Evolutionary conservation across 2,113 vertebrate species (phyloP).

Genomic region (Silurus glanis): DNA sequence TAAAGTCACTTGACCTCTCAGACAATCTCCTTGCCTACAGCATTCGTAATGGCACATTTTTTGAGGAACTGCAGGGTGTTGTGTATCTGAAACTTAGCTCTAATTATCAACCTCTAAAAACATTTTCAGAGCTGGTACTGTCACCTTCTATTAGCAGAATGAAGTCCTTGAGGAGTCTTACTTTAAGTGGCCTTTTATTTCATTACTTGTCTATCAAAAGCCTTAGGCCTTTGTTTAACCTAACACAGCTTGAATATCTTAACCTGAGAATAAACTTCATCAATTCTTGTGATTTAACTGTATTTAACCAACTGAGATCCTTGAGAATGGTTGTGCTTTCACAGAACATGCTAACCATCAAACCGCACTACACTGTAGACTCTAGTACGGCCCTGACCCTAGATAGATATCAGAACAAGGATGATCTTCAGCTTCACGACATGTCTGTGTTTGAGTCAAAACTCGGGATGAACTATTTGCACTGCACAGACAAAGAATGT

Average conservation of each 20-base stretch:
- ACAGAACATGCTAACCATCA: constrained; percentile 73
- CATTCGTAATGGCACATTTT: constrained; percentile 74
- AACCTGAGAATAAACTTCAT: constrained; percentile 78
- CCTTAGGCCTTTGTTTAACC: constrained; percentile 60
- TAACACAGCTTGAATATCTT: constrained; percentile 62
- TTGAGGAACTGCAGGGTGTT: constrained; percentile 64
- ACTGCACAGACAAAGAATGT: constrained; percentile 6
- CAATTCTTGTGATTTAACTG: constrained; percentile 52
- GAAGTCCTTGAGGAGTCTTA: constrained; percentile 59
- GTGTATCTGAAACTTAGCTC: constrained; percentile 71
- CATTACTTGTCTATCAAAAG: constrained; percentile 56
- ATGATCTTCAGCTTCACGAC: constrained; percentile 6
- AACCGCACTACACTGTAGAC: constrained; percentile 39
- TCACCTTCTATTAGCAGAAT: constrained; percentile 66
- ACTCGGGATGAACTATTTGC: not conserved
- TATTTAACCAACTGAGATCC: constrained; percentile 58
- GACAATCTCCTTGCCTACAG: constrained; percentile 72
- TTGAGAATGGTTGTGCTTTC: constrained; percentile 67
- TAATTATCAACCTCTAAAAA: constrained; percentile 70
- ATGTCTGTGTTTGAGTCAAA: not conserved
- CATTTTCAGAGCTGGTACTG: constrained; percentile 62
- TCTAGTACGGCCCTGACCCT: constrained; percentile 3
- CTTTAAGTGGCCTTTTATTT: constrained; percentile 76
- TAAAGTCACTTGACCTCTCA: constrained; percentile 70
- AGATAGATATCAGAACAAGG: not conserved